Evolutionary conservation across 2,797 vertebrate species (phyloP).

Genomic region (Leptoclinus maculatus): DNA sequence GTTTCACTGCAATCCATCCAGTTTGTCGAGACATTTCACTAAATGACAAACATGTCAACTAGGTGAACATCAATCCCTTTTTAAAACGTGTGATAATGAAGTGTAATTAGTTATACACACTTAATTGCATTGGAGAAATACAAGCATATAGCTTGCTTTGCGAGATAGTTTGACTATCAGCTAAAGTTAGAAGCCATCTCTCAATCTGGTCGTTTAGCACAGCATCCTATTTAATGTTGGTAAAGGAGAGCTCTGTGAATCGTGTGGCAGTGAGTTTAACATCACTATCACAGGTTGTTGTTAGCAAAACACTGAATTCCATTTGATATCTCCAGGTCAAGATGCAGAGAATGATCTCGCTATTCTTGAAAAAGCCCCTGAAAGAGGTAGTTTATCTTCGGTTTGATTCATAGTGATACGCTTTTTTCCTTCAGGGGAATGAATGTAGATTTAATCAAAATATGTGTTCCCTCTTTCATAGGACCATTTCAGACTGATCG

Average conservation of each 20-base stretch:
- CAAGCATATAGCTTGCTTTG: too few species aligned
- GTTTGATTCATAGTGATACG: too few species aligned
- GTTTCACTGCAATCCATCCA: neutral
- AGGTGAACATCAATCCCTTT: constrained; percentile 2
- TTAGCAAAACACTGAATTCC: neutral
- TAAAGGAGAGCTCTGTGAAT: neutral
- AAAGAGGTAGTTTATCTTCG: too few species aligned
- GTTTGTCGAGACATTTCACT: neutral
- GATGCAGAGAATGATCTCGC: too few species aligned
- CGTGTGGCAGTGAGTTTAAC: neutral
- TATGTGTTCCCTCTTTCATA: neutral
- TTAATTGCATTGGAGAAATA: neutral
- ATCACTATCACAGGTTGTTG: neutral
- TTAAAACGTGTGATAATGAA: neutral
- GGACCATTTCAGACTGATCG: neutral
- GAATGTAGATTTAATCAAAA: neutral
- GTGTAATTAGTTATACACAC: neutral
- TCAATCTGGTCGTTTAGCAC: neutral
- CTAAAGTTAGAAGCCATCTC: neutral
- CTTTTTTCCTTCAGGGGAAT: neutral
- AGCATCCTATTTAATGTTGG: neutral
- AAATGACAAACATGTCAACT: neutral
- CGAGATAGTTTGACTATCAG: neutral
- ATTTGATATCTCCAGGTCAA: neutral
- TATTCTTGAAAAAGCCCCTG: too few species aligned